Evolutionary conservation across 1,140 invertebrate genomes (phyloP).

Genomic region (Mamestra configurata): DNA sequence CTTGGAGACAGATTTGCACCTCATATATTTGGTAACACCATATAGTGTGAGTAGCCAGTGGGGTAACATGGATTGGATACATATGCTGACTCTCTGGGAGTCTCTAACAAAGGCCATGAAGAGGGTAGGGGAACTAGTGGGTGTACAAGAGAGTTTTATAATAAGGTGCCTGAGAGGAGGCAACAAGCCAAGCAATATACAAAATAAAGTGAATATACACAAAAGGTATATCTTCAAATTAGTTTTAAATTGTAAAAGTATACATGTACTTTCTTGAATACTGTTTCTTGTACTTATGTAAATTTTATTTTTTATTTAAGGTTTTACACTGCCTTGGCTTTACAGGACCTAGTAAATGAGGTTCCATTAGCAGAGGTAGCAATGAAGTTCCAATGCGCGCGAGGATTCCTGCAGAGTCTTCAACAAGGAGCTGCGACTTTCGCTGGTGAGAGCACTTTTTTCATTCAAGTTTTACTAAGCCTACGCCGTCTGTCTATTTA

Average conservation of each 20-base stretch:
- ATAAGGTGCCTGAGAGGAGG: conserved; percentile 93
- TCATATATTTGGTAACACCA: conserved; percentile 97
- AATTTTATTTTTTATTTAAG: conserved; percentile 80
- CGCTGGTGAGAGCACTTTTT: conserved; percentile 91
- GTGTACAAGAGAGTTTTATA: conserved; percentile 96
- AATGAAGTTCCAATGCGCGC: conserved; percentile 94
- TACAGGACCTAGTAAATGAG: conserved; percentile 98
- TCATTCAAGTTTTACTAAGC: not conserved
- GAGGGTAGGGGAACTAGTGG: conserved; percentile 96
- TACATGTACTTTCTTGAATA: no score
- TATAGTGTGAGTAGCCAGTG: conserved; percentile 94
- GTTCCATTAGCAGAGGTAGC: conserved; percentile 93
- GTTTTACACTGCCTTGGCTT: conserved; percentile 97
- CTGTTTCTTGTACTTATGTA: not conserved
- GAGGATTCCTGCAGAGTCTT: conserved; percentile 96
- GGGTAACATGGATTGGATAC: conserved; percentile 95
- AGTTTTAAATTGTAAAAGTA: conserved; percentile 9
- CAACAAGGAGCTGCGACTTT: conserved; percentile 98
- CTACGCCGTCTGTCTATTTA: no score
- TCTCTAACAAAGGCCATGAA: conserved; percentile 93
- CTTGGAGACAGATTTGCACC: conserved; percentile 97
- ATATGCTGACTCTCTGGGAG: conserved; percentile 95
- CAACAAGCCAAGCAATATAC: conserved; percentile 88
- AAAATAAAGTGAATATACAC: conserved; percentile 86
- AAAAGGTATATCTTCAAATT: conserved; percentile 81